Conservation (phyloP, 2,797 vertebrate species). For the Euthynnus affinis region DNA sequence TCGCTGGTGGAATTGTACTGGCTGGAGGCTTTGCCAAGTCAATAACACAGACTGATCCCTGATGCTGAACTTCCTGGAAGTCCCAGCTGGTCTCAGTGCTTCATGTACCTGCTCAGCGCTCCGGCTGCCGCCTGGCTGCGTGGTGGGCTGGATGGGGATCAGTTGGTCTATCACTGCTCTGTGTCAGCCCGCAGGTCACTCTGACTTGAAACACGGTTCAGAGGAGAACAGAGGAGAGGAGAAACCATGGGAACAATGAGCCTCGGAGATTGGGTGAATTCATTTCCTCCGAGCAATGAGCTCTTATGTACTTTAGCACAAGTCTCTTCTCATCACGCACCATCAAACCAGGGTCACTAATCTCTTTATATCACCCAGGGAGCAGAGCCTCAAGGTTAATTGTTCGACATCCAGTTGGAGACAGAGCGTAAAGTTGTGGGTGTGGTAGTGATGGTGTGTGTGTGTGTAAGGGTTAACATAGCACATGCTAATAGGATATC, state of each 20-base stretch:
- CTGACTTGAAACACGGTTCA: constrained; percentile 62
- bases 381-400: constrained; percentile 49
- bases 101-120: constrained; percentile 68
- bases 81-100: constrained; percentile 65
- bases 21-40: constrained; percentile 79
- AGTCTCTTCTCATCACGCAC: constrained; percentile 57
- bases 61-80: constrained; percentile 79
- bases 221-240: constrained; percentile 28
- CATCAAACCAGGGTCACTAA: constrained; percentile 60
- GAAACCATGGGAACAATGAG: constrained; percentile 58
- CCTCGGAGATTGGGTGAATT: constrained; percentile 58
- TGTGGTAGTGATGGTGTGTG: constrained; percentile 22
- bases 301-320: constrained; percentile 52
- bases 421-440: constrained; percentile 5
- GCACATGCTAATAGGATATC: constrained; percentile 60
- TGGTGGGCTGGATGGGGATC: constrained; percentile 63
- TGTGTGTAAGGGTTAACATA: constrained; percentile 38
- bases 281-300: constrained; percentile 61
- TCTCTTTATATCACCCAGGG: constrained; percentile 54
- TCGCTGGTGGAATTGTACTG: constrained; percentile 76
- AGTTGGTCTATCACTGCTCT: constrained; percentile 51
- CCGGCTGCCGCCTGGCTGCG: constrained; percentile 58
- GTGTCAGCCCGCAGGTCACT: constrained; percentile 57
- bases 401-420: constrained; percentile 43
- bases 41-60: constrained; percentile 82